Evolutionary conservation across 37 sponge, comb jelly and placozoan species (phyloP), one percentile per base, ranked within the genome.

Genomic region (Hexactinellida sp.): DNA sequence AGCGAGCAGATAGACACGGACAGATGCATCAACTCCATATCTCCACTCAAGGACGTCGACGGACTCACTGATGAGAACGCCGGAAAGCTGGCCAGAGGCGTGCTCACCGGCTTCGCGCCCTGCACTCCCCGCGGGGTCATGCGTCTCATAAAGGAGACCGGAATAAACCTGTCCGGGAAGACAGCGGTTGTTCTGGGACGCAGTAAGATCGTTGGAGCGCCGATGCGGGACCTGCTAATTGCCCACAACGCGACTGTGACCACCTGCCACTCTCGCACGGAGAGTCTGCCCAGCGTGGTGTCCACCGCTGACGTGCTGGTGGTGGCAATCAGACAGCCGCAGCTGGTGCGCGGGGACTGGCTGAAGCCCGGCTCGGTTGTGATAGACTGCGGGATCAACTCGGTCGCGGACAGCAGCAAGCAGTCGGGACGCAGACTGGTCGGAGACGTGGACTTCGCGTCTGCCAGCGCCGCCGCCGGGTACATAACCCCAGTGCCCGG

Each of bases 401-500:
- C 92, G 0, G 86, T 96, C 38, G 90, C 91, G 39, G 99, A 98
- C 89, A 54, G 88, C 7, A 88, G 88, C 37, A 98, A 91, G 90
- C 91, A 93, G 82, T 89, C 88, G 52, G 99, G 99, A 0, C 36
- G 85, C 0, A 55, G 91, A 30, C 86, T 99, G 35, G 90, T 97
- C 24, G 99, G 99, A 35, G 99, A 98, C 85, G 99, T 96, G 38
- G 94, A 95, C 84, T 95, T 84, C 88, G 85, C 19, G 1, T 82
- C 88, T 0, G 92, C 88, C 37, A 87, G 54, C 7, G 84, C 91
- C 38, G 91, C 91, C 32, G 96, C 99, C 39, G 90, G 93, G 0
- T 94, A 91, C 89, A 86, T 98, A 16, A 95, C 99, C 37, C 99
- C 99, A 21, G 96, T 98, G 13, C 99, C 99, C 38, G 99, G 99